These are phyloP conservation scores for Apodemia zela DNA, from an alignment of 2,888 invertebrate species.

Conservation along the genomic window DNA sequence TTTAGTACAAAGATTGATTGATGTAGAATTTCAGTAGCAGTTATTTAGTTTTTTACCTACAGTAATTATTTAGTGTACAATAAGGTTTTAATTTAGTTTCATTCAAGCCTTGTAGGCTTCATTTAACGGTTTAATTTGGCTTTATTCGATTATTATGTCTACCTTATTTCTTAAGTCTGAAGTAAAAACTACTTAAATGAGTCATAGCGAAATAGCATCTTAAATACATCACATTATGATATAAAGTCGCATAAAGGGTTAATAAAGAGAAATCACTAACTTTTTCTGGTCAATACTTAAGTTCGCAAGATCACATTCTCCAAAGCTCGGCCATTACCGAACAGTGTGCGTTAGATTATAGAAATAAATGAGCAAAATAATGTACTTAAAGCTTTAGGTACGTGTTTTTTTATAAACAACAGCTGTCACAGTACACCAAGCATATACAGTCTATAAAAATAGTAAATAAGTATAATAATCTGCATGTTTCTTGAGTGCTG, in stretches of 20 bases:
- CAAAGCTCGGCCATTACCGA: conserved; percentile 45
- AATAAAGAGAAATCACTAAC: conserved; percentile 60
- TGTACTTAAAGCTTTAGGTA: conserved; percentile 43
- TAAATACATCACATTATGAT: conserved; percentile 47
- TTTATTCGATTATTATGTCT: conserved; percentile 22
- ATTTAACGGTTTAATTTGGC: not conserved
- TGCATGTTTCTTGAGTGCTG: too few relatives aligned
- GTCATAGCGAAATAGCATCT: conserved; percentile 23
- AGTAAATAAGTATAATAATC: not conserved
- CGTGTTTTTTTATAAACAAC: not conserved
- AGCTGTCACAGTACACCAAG: not conserved
- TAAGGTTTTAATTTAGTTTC: not conserved
- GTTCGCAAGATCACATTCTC: conserved; percentile 56
- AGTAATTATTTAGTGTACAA: too few relatives aligned
- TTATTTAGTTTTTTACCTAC: too few relatives aligned
- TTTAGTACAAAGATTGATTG: too few relatives aligned
- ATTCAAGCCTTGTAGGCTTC: not conserved
- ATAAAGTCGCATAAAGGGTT: conserved; percentile 52
- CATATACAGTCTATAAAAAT: too few relatives aligned
- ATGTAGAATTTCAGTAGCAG: too few relatives aligned
- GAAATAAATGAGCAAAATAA: conserved; percentile 30
- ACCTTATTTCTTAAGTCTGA: not conserved
- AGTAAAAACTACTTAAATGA: not conserved
- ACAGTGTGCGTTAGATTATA: conserved; percentile 42
- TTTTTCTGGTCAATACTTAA: conserved; percentile 56